Conservation (phyloP, 1,140 invertebrate species). For the Drosophila jambulina region DNA sequence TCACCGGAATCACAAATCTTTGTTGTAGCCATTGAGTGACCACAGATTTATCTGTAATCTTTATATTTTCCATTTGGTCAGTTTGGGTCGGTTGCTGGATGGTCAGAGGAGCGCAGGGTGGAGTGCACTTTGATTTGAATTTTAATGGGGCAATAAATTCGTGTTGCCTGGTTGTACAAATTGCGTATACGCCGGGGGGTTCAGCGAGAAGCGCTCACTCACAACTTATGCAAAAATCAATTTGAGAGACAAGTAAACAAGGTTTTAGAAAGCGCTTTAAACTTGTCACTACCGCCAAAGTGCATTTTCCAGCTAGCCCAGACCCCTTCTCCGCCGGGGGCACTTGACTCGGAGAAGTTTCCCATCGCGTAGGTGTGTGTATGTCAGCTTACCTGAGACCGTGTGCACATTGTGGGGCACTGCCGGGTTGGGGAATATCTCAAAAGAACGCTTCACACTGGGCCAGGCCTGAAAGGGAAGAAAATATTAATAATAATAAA, state of each 20-base stretch:
- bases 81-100: conserved; percentile 12
- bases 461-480: conserved; percentile 72
- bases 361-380: conserved; percentile 8
- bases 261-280: conserved; percentile 52
- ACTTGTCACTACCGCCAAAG: conserved; percentile 61
- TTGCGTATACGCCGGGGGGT: conserved; percentile 40
- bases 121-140: conserved; percentile 58
- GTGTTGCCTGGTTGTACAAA: conserved; percentile 43
- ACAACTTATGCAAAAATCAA: conserved; percentile 63
- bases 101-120: background rate
- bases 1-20: conserved; percentile 26
- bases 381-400: conserved; percentile 76
- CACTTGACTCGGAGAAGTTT: conserved; percentile 62
- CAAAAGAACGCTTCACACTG: conserved; percentile 78
- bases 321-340: conserved; percentile 12
- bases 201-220: conserved; percentile 10
- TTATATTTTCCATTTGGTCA: conserved; percentile 31
- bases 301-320: conserved; percentile 41
- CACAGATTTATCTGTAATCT: conserved; percentile 24
- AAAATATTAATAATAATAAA: background rate
- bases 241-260: conserved; percentile 66
- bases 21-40: conserved; percentile 25
- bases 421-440: conserved; percentile 65
- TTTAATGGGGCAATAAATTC: conserved; percentile 51
- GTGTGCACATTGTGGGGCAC: conserved; percentile 73